Percentiles rank a stretch among this genome's conserved stretches.
These are phyloP conservation scores for Corythaeola cristata DNA, from an alignment of 2,113 vertebrate species.

Conservation along the genomic window DNA sequence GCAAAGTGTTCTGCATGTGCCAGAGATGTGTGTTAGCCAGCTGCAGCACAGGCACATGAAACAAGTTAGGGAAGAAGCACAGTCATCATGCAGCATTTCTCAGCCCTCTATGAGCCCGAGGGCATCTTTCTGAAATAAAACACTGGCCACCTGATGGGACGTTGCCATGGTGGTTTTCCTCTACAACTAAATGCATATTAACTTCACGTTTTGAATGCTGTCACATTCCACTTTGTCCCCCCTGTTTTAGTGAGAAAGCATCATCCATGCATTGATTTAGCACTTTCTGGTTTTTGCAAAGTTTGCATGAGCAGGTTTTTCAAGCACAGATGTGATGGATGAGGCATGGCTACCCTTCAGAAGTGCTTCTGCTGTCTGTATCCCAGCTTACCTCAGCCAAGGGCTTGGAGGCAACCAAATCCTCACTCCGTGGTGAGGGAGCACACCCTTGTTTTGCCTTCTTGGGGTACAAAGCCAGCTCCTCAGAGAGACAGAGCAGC, in stretches of 20 bases:
- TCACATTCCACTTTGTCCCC: background rate
- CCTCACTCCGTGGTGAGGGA: background rate
- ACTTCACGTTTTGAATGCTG: background rate
- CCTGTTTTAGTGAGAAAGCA: background rate
- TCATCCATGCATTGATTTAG: background rate
- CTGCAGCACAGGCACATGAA: background rate
- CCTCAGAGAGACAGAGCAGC: background rate
- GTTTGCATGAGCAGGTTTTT: background rate
- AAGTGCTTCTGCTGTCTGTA: background rate
- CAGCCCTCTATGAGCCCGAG: background rate
- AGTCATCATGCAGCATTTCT: accelerated
- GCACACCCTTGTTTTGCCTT: background rate
- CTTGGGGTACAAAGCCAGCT: background rate
- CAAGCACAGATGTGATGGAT: background rate
- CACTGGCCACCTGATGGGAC: background rate
- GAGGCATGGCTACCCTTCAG: background rate
- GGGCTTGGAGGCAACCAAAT: background rate
- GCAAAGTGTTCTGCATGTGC: background rate
- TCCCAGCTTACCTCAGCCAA: background rate
- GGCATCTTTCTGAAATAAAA: background rate
- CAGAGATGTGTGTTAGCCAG: background rate
- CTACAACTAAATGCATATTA: background rate
- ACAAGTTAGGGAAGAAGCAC: background rate
- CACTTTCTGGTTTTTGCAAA: background rate
- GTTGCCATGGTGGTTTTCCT: background rate